phyloP scores from a whole-genome alignment of 1,140 invertebrate species.

The Lordiphosa collinella region DNA sequence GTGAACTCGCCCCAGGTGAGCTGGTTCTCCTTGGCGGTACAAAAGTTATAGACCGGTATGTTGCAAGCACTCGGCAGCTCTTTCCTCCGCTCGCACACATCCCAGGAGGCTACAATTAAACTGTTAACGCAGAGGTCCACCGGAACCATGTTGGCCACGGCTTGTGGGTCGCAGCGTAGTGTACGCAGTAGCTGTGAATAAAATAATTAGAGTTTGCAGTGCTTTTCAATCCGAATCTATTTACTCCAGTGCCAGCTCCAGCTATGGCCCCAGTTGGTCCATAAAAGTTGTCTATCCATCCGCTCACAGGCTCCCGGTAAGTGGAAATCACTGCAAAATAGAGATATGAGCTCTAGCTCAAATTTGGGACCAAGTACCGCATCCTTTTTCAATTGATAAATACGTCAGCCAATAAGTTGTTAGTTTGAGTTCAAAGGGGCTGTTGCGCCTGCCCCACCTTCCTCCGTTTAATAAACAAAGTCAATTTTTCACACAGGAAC shows the following conservation, averaged over 20 bases:
- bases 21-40: conserved; percentile 83
- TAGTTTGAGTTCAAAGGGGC: too few species aligned
- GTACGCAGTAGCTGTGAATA: conserved; percentile 81
- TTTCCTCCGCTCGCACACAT: conserved; percentile 80
- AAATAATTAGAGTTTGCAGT: not conserved
- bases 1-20: conserved; percentile 84
- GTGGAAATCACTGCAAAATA: conserved; percentile 82
- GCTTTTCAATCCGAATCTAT: not conserved
- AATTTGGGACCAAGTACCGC: too few species aligned
- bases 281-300: conserved; percentile 94
- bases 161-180: conserved; percentile 83
- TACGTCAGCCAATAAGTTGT: too few species aligned
- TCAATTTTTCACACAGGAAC: too few species aligned
- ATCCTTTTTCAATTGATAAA: too few species aligned
- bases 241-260: conserved; percentile 86
- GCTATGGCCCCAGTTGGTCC: conserved; percentile 85
- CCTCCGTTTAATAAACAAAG: too few species aligned
- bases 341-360: too few species aligned
- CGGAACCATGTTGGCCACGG: conserved; percentile 90
- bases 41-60: conserved; percentile 85
- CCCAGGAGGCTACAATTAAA: conserved; percentile 87
- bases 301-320: conserved; percentile 84
- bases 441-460: too few species aligned
- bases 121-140: conserved; percentile 93
- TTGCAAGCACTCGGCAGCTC: conserved; percentile 32